Evolutionary conservation across 2,113 vertebrate genomes (phyloP).

Genomic region (Ifrita kowaldi): DNA sequence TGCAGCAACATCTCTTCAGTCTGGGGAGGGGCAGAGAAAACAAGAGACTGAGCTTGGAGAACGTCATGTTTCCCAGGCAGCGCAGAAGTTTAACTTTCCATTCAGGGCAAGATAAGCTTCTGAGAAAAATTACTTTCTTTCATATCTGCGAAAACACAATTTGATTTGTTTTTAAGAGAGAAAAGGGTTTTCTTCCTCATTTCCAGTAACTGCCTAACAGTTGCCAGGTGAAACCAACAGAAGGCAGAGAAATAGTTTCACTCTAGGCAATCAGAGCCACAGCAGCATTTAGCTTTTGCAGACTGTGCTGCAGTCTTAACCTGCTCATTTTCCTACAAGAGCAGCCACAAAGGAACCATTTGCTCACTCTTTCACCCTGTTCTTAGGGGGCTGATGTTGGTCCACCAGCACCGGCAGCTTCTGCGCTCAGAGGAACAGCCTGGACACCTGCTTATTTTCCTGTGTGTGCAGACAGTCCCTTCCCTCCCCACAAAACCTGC

Average conservation of each 20-base stretch:
- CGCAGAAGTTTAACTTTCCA: neutral
- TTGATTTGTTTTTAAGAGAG: neutral
- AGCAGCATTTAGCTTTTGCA: neutral
- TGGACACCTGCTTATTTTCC: neutral
- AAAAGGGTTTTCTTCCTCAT: neutral
- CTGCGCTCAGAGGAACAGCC: neutral
- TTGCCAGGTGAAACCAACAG: neutral
- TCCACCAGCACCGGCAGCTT: accelerated
- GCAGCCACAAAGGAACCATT: neutral
- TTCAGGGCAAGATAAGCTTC: neutral
- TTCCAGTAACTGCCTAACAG: neutral
- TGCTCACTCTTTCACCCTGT: neutral
- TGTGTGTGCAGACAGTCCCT: neutral
- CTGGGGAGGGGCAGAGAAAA: neutral
- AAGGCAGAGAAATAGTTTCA: neutral
- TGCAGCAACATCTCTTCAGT: neutral
- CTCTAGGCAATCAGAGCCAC: neutral
- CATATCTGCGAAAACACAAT: neutral
- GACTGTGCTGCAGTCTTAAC: neutral
- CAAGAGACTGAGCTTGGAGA: neutral
- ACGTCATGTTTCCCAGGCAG: accelerated
- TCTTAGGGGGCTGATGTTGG: neutral
- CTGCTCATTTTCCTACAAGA: neutral
- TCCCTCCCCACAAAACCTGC: neutral
- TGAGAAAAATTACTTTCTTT: neutral